Percentiles rank a stretch among this genome's conserved stretches.
phyloP scores from a whole-genome alignment of 2,797 vertebrate genomes.

The Halcyon smyrnensis region DNA sequence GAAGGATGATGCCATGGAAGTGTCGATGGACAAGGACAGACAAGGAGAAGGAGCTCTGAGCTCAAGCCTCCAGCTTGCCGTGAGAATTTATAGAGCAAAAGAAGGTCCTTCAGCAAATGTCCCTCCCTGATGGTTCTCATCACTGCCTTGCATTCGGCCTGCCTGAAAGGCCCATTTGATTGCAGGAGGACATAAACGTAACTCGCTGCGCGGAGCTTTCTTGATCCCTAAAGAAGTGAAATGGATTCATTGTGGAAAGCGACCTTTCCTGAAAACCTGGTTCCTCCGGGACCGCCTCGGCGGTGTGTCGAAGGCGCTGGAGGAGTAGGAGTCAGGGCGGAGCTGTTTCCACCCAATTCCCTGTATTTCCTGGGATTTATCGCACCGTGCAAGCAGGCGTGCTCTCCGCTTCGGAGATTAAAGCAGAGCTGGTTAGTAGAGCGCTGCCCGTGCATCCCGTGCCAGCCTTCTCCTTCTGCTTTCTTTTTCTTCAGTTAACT shows the following conservation, averaged over 20 bases:
- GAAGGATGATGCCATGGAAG: background rate
- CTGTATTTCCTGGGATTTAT: background rate
- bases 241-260: background rate
- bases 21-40: fast-evolving
- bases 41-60: too few species aligned
- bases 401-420: background rate
- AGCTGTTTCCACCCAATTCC: background rate
- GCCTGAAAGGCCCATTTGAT: background rate
- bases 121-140: background rate
- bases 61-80: fast-evolving
- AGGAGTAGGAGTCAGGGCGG: constrained; percentile 29
- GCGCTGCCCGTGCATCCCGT: background rate
- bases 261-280: constrained; percentile 64
- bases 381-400: fast-evolving
- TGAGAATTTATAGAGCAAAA: background rate
- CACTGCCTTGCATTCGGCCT: background rate
- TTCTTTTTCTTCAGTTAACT: background rate
- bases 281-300: background rate
- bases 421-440: background rate
- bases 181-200: background rate
- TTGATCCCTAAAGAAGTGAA: background rate
- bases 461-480: background rate
- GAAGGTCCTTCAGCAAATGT: background rate
- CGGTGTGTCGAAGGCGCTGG: fast-evolving
- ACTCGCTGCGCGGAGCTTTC: background rate